Percentiles rank a stretch among this genome's conserved stretches.
phyloP scores from a whole-genome alignment of 1,140 invertebrate genomes.

The Leptinotarsa undecemlineata region DNA sequence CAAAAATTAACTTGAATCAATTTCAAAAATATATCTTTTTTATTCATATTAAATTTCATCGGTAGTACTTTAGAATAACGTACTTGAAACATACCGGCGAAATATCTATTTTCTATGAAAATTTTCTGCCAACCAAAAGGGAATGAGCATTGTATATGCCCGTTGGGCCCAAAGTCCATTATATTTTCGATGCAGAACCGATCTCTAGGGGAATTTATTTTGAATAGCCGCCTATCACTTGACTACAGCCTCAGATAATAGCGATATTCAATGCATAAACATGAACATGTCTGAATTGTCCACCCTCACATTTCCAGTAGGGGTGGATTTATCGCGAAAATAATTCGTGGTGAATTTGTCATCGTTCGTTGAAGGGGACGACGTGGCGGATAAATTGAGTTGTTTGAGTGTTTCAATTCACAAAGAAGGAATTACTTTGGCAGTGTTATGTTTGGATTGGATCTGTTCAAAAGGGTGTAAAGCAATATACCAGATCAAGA shows the following conservation, averaged over 20 bases:
- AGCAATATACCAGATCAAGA: too few species aligned
- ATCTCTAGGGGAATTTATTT: conserved; percentile 14
- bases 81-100: too few species aligned
- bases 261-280: conserved; percentile 4
- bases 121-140: background rate
- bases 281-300: conserved; percentile 11
- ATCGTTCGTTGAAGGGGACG: conserved; percentile 13
- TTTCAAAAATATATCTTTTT: too few species aligned
- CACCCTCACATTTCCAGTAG: conserved; percentile 9
- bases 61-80: too few species aligned
- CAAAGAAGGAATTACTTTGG: background rate
- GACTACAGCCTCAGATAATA: conserved; percentile 16
- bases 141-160: too few species aligned
- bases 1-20: too few species aligned
- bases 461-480: too few species aligned
- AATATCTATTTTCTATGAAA: background rate
- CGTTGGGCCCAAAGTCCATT: conserved; percentile 3
- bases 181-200: background rate
- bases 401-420: background rate
- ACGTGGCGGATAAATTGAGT: background rate
- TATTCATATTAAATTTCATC: too few species aligned
- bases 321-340: background rate
- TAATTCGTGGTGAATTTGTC: conserved; percentile 15
- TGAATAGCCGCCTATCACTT: conserved; percentile 19
- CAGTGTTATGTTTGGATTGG: too few species aligned